These are phyloP conservation scores for Polypedilum pembai DNA, from an alignment of 1,140 invertebrate genomes.

Conservation along the genomic window DNA sequence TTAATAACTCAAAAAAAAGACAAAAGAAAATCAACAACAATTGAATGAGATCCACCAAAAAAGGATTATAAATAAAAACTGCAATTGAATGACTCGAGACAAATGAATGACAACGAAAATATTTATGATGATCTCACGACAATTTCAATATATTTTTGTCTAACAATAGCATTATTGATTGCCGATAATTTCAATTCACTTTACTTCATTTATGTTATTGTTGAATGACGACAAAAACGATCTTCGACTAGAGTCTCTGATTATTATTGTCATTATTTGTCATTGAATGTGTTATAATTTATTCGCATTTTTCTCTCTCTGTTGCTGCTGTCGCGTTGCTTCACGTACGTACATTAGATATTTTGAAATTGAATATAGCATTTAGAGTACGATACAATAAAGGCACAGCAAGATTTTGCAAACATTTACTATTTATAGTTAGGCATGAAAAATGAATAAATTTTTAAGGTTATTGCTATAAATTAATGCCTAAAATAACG, in stretches of 20 bases:
- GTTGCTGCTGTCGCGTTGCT: too few relatives aligned
- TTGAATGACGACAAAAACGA: background rate
- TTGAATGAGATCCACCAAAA: background rate
- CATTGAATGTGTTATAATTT: conserved; percentile 19
- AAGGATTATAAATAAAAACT: background rate
- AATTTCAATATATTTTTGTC: background rate
- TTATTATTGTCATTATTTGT: conserved; percentile 13
- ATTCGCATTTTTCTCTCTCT: background rate
- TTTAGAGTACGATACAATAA: too few relatives aligned
- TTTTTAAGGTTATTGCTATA: too few relatives aligned
- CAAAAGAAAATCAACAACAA: background rate
- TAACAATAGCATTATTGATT: background rate
- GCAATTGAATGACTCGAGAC: background rate
- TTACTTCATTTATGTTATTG: background rate
- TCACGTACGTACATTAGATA: too few relatives aligned
- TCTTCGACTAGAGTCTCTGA: background rate
- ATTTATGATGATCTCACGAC: conserved; percentile 4
- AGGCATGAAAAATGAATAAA: too few relatives aligned
- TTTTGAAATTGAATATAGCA: too few relatives aligned
- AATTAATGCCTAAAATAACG: too few relatives aligned
- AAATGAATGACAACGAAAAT: background rate
- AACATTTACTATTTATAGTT: too few relatives aligned
- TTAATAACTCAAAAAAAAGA: too few relatives aligned
- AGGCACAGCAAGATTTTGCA: too few relatives aligned
- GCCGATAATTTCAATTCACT: background rate